Conservation (phyloP, 2,113 vertebrate genomes). For the Toxotes chatareus region DNA sequence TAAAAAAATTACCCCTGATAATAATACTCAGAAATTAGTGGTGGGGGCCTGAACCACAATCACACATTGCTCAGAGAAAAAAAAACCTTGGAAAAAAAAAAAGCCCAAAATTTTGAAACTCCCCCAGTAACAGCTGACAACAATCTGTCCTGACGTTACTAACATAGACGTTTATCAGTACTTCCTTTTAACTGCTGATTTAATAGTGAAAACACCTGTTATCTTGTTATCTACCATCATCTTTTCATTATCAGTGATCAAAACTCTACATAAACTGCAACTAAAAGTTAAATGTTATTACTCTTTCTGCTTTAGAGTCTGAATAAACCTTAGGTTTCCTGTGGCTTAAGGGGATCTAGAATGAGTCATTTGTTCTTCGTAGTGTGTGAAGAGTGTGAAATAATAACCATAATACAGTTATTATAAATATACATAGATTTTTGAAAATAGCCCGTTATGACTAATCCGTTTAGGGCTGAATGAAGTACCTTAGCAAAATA, state of each 20-base stretch:
- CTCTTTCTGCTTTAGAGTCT: not conserved
- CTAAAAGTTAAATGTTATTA: not conserved
- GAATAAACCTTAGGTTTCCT: not conserved
- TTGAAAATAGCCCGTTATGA: no score
- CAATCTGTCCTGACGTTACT: not conserved
- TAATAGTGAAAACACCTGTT: not conserved
- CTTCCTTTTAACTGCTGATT: conserved; percentile 1
- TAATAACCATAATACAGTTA: not conserved
- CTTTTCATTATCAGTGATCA: not conserved
- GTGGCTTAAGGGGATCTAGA: not conserved
- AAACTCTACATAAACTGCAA: not conserved
- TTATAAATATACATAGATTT: not conserved
- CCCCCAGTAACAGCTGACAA: not conserved
- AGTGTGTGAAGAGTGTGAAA: not conserved
- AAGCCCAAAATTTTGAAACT: not conserved
- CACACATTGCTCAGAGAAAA: conserved; percentile 14
- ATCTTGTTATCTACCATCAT: not conserved
- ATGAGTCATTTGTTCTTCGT: not conserved
- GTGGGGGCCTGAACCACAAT: not conserved
- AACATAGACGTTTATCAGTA: not conserved
- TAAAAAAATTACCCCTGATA: conserved; percentile 34
- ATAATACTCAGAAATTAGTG: conserved; percentile 19
- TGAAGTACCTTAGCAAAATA: no score
- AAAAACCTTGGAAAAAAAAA: not conserved
- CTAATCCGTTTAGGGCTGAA: not conserved